A percentile compares a stretch with the other conserved stretches of the same genome.
Conservation (phyloP, 2,113 vertebrate species). For the Cryptomyrus ogoouensis region DNA sequence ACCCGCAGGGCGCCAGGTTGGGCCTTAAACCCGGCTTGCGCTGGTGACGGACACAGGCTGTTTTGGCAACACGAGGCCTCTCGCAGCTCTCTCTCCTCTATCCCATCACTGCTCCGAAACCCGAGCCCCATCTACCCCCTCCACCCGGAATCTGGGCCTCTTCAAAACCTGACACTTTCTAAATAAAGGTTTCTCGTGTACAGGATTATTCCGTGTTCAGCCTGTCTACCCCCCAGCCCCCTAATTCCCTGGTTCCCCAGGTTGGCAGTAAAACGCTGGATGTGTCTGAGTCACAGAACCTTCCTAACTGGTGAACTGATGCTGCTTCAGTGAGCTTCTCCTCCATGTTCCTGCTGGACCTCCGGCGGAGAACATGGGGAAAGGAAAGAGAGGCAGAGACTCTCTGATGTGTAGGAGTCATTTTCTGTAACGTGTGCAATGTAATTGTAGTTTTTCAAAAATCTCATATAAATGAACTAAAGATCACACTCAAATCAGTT, state of each 20-base stretch:
- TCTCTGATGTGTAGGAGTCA: neutral
- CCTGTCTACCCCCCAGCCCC: neutral
- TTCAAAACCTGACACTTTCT: conserved; percentile 22
- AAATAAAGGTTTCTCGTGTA: conserved; percentile 17
- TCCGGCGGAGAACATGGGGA: neutral
- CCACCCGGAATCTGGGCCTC: neutral
- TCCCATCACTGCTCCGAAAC: conserved; percentile 26
- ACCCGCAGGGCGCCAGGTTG: neutral
- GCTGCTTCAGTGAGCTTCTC: neutral
- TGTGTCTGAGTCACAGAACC: neutral
- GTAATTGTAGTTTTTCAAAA: neutral
- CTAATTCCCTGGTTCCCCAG: neutral
- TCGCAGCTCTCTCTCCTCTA: conserved; percentile 42
- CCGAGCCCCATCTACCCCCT: neutral
- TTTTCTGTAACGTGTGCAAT: neutral
- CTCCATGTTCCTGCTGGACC: neutral
- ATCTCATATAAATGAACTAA: neutral
- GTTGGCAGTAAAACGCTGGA: neutral
- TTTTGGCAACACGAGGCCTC: conserved; percentile 41
- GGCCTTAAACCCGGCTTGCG: conserved; percentile 32
- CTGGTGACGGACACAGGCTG: conserved; percentile 42
- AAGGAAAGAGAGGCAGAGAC: neutral
- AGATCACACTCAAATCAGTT: neutral
- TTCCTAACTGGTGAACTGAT: neutral
- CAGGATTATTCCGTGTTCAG: conserved; percentile 6